A percentile compares a stretch with the other conserved stretches of the same genome.
Conservation (phyloP, 2,113 vertebrate species). For the Tenebrosternarchus preto region DNA sequence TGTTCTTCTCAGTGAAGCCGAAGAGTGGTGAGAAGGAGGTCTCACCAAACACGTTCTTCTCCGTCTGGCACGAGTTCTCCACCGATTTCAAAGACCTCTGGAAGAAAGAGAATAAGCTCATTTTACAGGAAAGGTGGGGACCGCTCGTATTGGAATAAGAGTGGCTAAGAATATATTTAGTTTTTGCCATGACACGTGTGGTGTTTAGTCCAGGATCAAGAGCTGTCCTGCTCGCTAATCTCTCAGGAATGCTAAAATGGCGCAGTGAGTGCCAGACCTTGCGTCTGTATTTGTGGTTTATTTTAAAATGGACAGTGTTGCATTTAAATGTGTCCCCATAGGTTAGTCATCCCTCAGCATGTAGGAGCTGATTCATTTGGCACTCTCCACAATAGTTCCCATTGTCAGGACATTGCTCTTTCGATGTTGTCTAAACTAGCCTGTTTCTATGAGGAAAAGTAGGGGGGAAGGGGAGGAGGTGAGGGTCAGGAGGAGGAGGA, state of each 20-base stretch:
- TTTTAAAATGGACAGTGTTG: slow-evolving; percentile 33
- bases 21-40: slow-evolving; percentile 94
- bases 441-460: slow-evolving; percentile 3
- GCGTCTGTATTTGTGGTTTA: background rate
- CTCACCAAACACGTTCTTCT: slow-evolving; percentile 90
- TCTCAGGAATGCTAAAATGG: slow-evolving; percentile 34
- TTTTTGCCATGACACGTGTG: background rate
- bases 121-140: slow-evolving; percentile 90
- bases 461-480: background rate
- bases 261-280: no score
- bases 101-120: slow-evolving; percentile 96
- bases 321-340: slow-evolving; percentile 19
- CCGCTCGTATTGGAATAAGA: background rate
- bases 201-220: slow-evolving; percentile 43
- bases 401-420: slow-evolving; percentile 35
- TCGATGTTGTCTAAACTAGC: slow-evolving; percentile 42
- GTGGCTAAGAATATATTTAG: background rate
- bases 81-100: slow-evolving; percentile 96
- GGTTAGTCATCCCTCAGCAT: slow-evolving; percentile 35
- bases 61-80: slow-evolving; percentile 95
- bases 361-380: slow-evolving; percentile 43
- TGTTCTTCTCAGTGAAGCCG: slow-evolving; percentile 91
- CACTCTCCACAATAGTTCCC: slow-evolving; percentile 18
- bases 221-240: slow-evolving; percentile 1
- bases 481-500: no score